Conservation (phyloP, 2,113 vertebrate species). For the Choloepus hoffmanni region DNA sequence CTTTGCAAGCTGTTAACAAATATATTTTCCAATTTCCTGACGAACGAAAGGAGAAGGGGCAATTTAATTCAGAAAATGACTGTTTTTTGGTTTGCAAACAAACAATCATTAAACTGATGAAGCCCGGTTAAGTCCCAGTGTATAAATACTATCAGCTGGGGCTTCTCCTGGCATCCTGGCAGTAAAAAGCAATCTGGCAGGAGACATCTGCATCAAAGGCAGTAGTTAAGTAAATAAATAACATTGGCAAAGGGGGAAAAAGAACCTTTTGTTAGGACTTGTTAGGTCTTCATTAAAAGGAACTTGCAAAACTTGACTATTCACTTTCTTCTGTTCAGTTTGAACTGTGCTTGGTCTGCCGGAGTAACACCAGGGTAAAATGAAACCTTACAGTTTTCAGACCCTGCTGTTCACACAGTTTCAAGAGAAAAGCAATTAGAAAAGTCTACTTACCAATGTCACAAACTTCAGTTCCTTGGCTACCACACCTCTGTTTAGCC, state of each 20-base stretch:
- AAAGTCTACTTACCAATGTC: constrained; percentile 82
- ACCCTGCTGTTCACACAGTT: not conserved
- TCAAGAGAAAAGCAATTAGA: not conserved
- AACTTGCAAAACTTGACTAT: constrained; percentile 66
- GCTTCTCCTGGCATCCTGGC: not conserved
- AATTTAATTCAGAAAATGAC: not conserved
- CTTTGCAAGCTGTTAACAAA: not conserved
- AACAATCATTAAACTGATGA: not conserved
- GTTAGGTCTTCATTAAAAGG: not conserved
- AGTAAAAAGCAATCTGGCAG: not conserved
- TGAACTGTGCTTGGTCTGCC: not conserved
- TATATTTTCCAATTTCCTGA: not conserved
- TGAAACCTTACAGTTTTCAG: constrained; percentile 24
- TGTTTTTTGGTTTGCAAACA: not conserved
- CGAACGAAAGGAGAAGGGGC: not conserved
- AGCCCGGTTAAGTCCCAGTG: not conserved
- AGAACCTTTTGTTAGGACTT: not conserved
- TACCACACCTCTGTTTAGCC: constrained; percentile 48
- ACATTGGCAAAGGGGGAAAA: not conserved
- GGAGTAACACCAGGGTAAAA: not conserved
- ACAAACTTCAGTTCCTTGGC: constrained; percentile 86
- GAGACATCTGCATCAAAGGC: not conserved
- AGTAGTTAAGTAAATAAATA: not conserved
- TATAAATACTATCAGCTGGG: not conserved
- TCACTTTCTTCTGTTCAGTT: not conserved